A percentile compares a stretch with the other conserved stretches of the same genome.
Evolutionary conservation across 2,888 invertebrate species (phyloP).

Genomic region (Gymnoscelis rufifasciata): DNA sequence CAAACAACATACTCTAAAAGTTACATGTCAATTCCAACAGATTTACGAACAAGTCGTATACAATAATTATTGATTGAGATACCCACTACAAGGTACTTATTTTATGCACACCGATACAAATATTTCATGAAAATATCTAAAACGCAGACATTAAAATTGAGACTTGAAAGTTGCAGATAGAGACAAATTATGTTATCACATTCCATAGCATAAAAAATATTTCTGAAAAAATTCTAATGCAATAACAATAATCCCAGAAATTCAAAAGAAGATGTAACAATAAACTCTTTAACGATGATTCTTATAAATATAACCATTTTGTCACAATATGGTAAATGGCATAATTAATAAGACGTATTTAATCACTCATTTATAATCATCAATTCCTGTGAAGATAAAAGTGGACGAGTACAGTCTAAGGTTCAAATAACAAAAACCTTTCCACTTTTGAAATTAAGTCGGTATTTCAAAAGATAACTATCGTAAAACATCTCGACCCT

Average conservation of each 20-base stretch:
- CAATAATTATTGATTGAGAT: slow-evolving; percentile 3
- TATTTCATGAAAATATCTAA: neutral
- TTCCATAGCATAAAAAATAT: neutral
- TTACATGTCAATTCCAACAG: slow-evolving; percentile 10
- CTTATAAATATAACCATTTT: slow-evolving; percentile 55
- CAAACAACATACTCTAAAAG: neutral
- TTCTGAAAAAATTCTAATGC: too few species aligned
- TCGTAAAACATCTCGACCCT: neutral
- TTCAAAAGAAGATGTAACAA: too few species aligned
- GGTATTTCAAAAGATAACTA: neutral
- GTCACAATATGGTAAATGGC: slow-evolving; percentile 71
- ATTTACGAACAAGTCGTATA: slow-evolving; percentile 3
- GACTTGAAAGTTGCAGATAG: neutral
- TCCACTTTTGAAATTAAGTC: neutral
- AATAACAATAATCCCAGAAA: too few species aligned
- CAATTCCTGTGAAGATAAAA: slow-evolving; percentile 76
- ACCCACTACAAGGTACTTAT: neutral
- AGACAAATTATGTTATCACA: neutral
- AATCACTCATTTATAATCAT: slow-evolving; percentile 58
- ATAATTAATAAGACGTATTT: slow-evolving; percentile 47
- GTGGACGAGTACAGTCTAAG: slow-evolving; percentile 54
- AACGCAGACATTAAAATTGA: neutral
- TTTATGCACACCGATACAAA: slow-evolving; percentile 2
- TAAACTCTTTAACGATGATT: too few species aligned
- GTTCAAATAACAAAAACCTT: neutral